Evolutionary conservation across 2,888 invertebrate species (phyloP), one percentile per base, ranked within the genome.

Genomic region (Limnephilus rhombicus): DNA sequence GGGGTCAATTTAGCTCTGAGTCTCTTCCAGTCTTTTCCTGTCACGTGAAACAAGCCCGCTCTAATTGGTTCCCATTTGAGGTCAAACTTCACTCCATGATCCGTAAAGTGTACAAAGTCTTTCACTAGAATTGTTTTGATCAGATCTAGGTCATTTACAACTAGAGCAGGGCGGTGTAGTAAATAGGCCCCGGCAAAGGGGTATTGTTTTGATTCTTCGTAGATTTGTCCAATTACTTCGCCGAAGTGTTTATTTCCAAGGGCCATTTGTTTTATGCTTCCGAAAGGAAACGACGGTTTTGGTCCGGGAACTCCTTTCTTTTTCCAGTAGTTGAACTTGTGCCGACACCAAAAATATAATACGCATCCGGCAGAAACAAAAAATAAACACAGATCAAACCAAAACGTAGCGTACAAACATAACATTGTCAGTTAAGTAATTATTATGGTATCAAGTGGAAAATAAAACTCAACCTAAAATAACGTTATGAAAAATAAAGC

Each of bases 1-100:
- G 96, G 96, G 0, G 96, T 95, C 49, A 96, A 92, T 89, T 96
- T 95, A 0, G 94, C 94, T 15, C 96, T 94, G 81, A 96, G 93
- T 24, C 94, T 94, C 88, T 95, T 96, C 96, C 96, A 96, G 89
- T 95, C 94, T 2, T 94, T 94, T 3, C 95, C 96, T 3, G 95
- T 95, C 49, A 95, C 90, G 18, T 94, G 93, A 13, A 95, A 94
- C 9, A 96, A 93, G 93, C 95, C 94, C 0, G 94, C 95, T 0
- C 94, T 93, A 2, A 95, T 80, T 0, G 95, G 95, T 94, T 95
- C 95, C 37, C 94, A 94, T 12, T 94, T 93, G 7, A 94, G 95
- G 92, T 95, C 94, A 29, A 94, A 91, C 41, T 93, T 94, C n/a
- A 95, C 92, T 2, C 95, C 95, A 3, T 95, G 95, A 93, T 95